These are phyloP conservation scores for Apamea sordens DNA, from an alignment of 2,888 invertebrate species.

Conservation along the genomic window DNA sequence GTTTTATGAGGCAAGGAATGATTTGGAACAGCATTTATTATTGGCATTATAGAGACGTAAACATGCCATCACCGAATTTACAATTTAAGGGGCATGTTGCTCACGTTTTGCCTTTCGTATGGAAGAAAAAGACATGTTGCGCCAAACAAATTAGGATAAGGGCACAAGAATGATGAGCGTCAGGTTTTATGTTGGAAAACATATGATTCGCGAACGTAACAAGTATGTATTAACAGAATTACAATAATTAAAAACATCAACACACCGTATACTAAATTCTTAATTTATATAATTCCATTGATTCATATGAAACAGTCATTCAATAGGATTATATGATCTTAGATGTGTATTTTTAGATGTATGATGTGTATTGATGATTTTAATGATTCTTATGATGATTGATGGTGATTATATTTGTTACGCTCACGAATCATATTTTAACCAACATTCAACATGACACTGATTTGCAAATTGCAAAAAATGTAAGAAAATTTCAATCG, in stretches of 20 bases:
- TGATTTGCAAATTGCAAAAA: neutral
- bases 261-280: neutral
- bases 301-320: neutral
- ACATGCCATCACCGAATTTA: conserved; percentile 46
- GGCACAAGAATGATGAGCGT: no score
- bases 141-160: no score
- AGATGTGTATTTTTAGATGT: neutral
- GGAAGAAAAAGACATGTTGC: no score
- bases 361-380: neutral
- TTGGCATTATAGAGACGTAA: conserved; percentile 50
- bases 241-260: neutral
- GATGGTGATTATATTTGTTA: neutral
- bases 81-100: conserved; percentile 15
- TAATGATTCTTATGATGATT: neutral
- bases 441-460: neutral
- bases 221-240: neutral
- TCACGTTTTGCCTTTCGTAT: no score
- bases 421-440: no score
- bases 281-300: neutral
- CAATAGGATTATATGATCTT: neutral
- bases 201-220: neutral
- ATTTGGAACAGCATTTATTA: conserved; percentile 42
- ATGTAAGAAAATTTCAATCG: neutral
- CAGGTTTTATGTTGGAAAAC: neutral
- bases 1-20: conserved; percentile 52